phyloP scores from a whole-genome alignment of 2,113 vertebrate species.

The Cinclus mexicanus region DNA sequence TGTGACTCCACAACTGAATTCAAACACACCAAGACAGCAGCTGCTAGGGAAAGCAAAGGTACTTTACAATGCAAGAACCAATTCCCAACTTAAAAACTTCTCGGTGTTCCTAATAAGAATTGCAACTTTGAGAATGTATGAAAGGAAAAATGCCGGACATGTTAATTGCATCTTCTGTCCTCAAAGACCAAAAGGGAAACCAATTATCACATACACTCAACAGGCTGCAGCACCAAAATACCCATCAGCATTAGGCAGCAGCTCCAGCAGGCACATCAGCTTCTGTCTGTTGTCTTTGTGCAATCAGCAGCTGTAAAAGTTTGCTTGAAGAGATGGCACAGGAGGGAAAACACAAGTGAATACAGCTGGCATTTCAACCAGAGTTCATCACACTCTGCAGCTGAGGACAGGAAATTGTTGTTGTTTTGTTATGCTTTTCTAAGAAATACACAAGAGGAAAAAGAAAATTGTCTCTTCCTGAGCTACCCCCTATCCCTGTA shows the following conservation, averaged over 20 bases:
- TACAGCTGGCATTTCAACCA: slow-evolving; percentile 28
- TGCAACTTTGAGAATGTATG: slow-evolving; percentile 54
- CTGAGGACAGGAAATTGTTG: not conserved
- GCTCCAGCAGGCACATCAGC: slow-evolving; percentile 13
- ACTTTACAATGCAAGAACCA: slow-evolving; percentile 25
- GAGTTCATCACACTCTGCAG: not conserved
- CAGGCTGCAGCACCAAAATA: slow-evolving; percentile 56
- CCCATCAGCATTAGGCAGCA: slow-evolving; percentile 32
- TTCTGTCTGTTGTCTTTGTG: slow-evolving; percentile 1
- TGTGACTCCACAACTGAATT: slow-evolving; percentile 10
- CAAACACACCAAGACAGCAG: not conserved
- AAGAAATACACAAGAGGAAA: not conserved
- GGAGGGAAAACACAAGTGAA: slow-evolving; percentile 50
- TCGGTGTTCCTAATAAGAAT: slow-evolving; percentile 18
- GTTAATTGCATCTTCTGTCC: slow-evolving; percentile 76
- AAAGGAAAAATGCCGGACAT: slow-evolving; percentile 59
- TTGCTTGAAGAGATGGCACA: slow-evolving; percentile 27
- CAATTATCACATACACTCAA: slow-evolving; percentile 76
- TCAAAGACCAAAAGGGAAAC: slow-evolving; percentile 71
- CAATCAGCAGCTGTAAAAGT: slow-evolving; percentile 6
- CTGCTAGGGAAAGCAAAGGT: not conserved
- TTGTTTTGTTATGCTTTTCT: not conserved
- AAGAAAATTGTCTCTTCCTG: not conserved
- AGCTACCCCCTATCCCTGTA: not conserved
- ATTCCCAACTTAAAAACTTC: slow-evolving; percentile 14